Base-by-base conservation (phyloP, 2,113 vertebrate genomes). In the Zosterops borbonicus region DNA sequence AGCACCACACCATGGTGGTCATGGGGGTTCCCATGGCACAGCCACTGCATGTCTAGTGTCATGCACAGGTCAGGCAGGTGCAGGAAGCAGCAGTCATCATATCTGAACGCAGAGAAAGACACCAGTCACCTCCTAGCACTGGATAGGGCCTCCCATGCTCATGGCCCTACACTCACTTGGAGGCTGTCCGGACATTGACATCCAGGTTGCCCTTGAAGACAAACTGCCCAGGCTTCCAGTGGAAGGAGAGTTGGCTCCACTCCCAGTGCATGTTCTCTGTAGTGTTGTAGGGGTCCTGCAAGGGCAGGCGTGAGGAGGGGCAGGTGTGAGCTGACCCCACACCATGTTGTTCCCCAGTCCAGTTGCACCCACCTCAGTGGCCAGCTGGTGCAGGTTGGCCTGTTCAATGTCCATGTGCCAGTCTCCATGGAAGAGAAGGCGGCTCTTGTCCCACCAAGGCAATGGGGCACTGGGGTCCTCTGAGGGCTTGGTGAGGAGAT, bases 221-320 rank as follows among this genome's bases (percentile, higher is more conserved):
- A 46, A 99, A 99, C 97, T 99, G 98, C 42, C 99, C 99, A 0
- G 99, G 98, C 59, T 98, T 99, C 99, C 99, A 99, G 94, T 98
- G 98, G 97, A 98, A 99, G 88, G 98, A 98, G 14, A 99, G 97
- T 63, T 98, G 99, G 94, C 41, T 99, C 99, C 99, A 99, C 81
- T 99, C 99, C 99, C 99, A 99, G 97, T 99, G 99, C 98, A 99
- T 97, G 95, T 99, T 99, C 97, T 99, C 99, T 0, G 99, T 99
- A 13, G 99, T 99, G 97, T 99, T 99, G 91, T 99, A 99, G 7
- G 99, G 99, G 83, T 99, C 99, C 99, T 99, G 95, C 33, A 93
- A 89, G 52, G 29, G 64, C 81, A 91, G 42, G 58, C 1, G 0
- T 21, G 15, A 59, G 44, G 7, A 69, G 17, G 59, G 13, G 81